These are phyloP conservation scores for Grallaria varia DNA, from an alignment of 2,113 vertebrate species.

Conservation along the genomic window DNA sequence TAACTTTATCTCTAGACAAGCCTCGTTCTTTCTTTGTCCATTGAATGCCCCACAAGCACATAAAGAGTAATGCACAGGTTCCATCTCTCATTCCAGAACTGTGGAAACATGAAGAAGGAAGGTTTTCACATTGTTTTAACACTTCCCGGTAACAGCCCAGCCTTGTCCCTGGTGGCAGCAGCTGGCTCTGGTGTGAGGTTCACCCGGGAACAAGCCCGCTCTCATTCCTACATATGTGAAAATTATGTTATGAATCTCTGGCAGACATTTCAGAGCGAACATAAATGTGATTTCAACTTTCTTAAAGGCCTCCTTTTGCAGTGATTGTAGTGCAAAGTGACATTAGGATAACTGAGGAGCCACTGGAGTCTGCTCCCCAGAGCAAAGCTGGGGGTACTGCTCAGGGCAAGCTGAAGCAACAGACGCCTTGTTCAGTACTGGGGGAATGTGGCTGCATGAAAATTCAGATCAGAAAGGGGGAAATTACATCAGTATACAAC, in stretches of 20 bases:
- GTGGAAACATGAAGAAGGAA: not conserved
- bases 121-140: not conserved
- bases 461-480: not conserved
- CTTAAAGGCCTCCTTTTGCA: not conserved
- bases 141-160: not conserved
- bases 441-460: not conserved
- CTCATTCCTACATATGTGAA: accelerated
- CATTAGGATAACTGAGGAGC: not conserved
- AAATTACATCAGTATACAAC: not conserved
- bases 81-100: not conserved
- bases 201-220: not conserved
- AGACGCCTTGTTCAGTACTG: not conserved
- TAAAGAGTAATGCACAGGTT: not conserved
- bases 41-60: not conserved
- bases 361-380: not conserved
- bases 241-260: not conserved
- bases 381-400: not conserved
- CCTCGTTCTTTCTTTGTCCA: not conserved
- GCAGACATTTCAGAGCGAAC: not conserved
- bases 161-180: not conserved
- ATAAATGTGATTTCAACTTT: not conserved
- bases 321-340: not conserved
- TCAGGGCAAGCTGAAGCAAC: not conserved
- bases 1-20: conserved; percentile 32
- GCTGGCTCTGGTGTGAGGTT: not conserved